Conservation (phyloP, 2,797 vertebrate species). For the Channa striata region DNA sequence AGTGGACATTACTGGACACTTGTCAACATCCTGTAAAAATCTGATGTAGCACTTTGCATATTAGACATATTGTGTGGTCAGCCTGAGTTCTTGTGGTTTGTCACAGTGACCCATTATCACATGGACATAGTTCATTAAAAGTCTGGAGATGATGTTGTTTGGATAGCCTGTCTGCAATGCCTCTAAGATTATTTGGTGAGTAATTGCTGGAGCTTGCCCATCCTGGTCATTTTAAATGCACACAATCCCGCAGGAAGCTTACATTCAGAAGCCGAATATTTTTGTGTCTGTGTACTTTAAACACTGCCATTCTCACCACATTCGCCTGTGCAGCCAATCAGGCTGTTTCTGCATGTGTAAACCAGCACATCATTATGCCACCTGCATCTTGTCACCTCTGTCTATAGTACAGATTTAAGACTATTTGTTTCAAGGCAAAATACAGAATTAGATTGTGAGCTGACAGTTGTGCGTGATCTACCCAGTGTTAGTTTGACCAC, state of each 20-base stretch:
- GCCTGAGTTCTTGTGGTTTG: conserved; percentile 27
- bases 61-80: conserved; percentile 34
- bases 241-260: conserved; percentile 2
- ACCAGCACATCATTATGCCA: conserved; percentile 49
- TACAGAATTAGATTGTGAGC: conserved; percentile 17
- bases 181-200: conserved; percentile 31
- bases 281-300: conserved; percentile 35
- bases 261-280: conserved; percentile 12
- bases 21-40: conserved; percentile 42
- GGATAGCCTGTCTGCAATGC: conserved; percentile 14
- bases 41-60: conserved; percentile 48
- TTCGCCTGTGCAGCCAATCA: conserved; percentile 6
- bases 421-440: conserved; percentile 37
- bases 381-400: conserved; percentile 17
- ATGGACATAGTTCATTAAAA: conserved; percentile 6
- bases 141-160: conserved; percentile 27
- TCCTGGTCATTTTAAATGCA: conserved; percentile 31
- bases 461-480: conserved; percentile 51
- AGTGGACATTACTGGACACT: conserved; percentile 38
- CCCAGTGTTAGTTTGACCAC: conserved; percentile 40
- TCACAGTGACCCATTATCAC: conserved; percentile 41
- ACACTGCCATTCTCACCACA: conserved; percentile 31
- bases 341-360: conserved; percentile 24
- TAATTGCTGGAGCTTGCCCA: conserved; percentile 13
- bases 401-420: conserved; percentile 43